phyloP scores from a whole-genome alignment of 2,888 invertebrate species.

The Netelia fuscicornis region DNA sequence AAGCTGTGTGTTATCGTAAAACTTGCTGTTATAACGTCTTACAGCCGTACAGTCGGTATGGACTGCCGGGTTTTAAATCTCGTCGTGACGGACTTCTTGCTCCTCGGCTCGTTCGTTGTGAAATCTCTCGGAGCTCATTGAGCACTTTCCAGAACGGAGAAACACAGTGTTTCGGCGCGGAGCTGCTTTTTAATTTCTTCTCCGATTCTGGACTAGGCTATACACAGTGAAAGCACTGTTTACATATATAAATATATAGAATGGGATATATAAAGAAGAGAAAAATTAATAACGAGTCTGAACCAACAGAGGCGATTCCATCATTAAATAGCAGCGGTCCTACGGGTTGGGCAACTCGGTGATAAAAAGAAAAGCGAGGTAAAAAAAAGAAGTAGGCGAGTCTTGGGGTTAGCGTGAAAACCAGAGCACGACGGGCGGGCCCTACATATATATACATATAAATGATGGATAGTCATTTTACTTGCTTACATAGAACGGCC shows the following conservation, averaged over 20 bases:
- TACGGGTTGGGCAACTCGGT: slow-evolving; percentile 20
- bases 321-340: slow-evolving; percentile 33
- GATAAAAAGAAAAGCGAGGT: slow-evolving; percentile 16
- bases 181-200: slow-evolving; percentile 45
- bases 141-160: slow-evolving; percentile 51
- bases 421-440: slow-evolving; percentile 62
- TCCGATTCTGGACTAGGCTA: slow-evolving; percentile 5
- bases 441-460: slow-evolving; percentile 5
- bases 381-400: slow-evolving; percentile 55
- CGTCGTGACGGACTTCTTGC: slow-evolving; percentile 8
- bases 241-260: slow-evolving; percentile 11
- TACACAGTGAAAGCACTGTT: slow-evolving; percentile 20
- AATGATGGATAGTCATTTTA: slow-evolving; percentile 30
- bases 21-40: slow-evolving; percentile 47
- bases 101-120: slow-evolving; percentile 51
- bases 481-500: slow-evolving; percentile 18
- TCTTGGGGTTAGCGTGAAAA: slow-evolving; percentile 57
- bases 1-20: slow-evolving; percentile 14
- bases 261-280: slow-evolving; percentile 4
- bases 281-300: slow-evolving; percentile 29
- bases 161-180: slow-evolving; percentile 47
- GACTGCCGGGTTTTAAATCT: slow-evolving; percentile 53
- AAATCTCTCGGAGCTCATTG: slow-evolving; percentile 50
- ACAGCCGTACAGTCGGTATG: slow-evolving; percentile 26
- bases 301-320: slow-evolving; percentile 33